A percentile compares a stretch with the other conserved stretches of the same genome.
These are phyloP conservation scores for Watsonalla cultraria DNA, from an alignment of 2,888 invertebrate genomes.

Conservation along the genomic window DNA sequence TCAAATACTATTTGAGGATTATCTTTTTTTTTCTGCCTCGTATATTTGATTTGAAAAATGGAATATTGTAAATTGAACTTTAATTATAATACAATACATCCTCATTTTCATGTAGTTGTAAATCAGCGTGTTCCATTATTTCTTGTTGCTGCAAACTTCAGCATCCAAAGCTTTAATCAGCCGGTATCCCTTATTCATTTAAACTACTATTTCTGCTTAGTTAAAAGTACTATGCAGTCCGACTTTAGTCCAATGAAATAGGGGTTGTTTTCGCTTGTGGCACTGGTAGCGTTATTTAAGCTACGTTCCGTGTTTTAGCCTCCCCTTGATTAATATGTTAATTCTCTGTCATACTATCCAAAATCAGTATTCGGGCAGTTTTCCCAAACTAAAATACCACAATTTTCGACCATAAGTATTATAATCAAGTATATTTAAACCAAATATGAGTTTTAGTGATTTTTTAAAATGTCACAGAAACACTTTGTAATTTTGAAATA, in stretches of 20 bases:
- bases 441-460: too few species aligned
- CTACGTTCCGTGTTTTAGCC: neutral
- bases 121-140: neutral
- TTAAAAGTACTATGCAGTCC: neutral
- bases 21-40: too few species aligned
- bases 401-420: neutral
- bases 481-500: too few species aligned
- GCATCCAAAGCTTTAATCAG: constrained; percentile 2
- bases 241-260: neutral
- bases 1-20: too few species aligned
- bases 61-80: constrained; percentile 1
- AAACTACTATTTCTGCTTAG: neutral
- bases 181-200: constrained; percentile 2
- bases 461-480: too few species aligned
- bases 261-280: neutral
- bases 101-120: neutral
- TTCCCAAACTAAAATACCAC: neutral
- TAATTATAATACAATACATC: neutral
- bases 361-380: constrained; percentile 27
- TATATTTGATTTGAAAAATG: too few species aligned
- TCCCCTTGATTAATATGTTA: constrained; percentile 41
- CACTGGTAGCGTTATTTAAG: neutral
- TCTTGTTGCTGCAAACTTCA: neutral
- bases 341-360: constrained; percentile 32
- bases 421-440: too few species aligned